Conservation (phyloP, 2,797 vertebrate genomes). For the Malacoctenus gilli region DNA sequence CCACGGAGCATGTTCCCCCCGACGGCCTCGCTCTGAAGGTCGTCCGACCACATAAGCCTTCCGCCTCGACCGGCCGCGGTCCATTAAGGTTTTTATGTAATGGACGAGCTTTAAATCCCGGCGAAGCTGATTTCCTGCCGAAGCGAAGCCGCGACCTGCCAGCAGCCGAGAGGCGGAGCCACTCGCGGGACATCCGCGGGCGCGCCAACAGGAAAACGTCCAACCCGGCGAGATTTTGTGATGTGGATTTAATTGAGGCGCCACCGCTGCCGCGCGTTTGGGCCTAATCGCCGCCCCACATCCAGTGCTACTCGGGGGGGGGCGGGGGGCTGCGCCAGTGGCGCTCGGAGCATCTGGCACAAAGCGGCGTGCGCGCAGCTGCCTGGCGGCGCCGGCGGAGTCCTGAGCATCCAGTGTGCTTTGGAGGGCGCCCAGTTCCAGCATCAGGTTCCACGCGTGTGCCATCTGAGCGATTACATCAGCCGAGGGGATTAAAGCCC, state of each 20-base stretch:
- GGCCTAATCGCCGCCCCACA: constrained; percentile 52
- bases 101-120: too few relatives aligned
- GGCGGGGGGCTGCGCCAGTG: too few relatives aligned
- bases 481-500: constrained; percentile 63
- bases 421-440: constrained; percentile 60
- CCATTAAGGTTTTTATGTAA: too few relatives aligned
- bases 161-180: constrained; percentile 4
- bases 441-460: constrained; percentile 65
- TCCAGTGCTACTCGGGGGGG: constrained; percentile 44
- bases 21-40: too few relatives aligned
- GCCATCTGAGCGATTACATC: constrained; percentile 68
- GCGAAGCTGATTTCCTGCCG: constrained; percentile 1
- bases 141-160: background rate
- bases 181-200: background rate
- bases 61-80: too few relatives aligned
- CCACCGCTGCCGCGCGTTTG: constrained; percentile 21
- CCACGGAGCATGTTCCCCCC: too few relatives aligned
- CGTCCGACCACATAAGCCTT: too few relatives aligned
- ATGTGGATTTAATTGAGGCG: constrained; percentile 25
- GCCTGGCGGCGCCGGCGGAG: constrained; percentile 57
- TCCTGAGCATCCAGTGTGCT: constrained; percentile 52
- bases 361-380: constrained; percentile 52
- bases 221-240: constrained; percentile 12
- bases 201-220: constrained; percentile 9
- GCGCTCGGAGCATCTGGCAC: constrained; percentile 65